phyloP scores from a whole-genome alignment of 2,113 vertebrate species.

The Hippotragus niger region DNA sequence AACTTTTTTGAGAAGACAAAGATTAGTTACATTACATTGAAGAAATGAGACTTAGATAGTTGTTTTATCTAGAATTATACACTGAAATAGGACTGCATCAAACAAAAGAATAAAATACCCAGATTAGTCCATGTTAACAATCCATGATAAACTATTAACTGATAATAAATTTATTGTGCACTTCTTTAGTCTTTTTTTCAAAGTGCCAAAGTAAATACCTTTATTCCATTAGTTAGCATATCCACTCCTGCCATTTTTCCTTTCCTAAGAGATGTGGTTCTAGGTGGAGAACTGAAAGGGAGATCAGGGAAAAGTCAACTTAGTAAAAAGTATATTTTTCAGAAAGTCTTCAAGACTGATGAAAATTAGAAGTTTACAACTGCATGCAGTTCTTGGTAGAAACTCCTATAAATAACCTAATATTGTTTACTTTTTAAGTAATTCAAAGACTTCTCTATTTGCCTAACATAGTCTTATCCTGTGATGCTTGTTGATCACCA shows the following conservation, averaged over 20 bases:
- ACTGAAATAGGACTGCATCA: neutral
- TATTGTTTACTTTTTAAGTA: constrained; percentile 15
- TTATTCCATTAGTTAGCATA: neutral
- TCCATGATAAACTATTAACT: neutral
- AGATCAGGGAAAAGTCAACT: neutral
- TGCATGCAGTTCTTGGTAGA: neutral
- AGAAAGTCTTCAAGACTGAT: constrained; percentile 17
- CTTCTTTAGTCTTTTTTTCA: constrained; percentile 25
- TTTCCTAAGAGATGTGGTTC: neutral
- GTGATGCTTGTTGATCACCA: neutral
- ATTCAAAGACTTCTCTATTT: constrained; percentile 20
- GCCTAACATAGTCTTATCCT: neutral
- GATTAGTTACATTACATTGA: constrained; percentile 6
- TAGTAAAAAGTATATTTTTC: neutral
- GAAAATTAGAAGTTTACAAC: neutral
- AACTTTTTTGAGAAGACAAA: constrained; percentile 14
- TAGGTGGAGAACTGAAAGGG: neutral
- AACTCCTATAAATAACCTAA: neutral
- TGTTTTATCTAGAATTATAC: neutral
- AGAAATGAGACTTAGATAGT: neutral
- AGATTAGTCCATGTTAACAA: neutral
- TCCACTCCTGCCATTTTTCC: neutral
- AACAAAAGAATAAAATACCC: constrained; percentile 20
- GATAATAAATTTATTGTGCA: constrained; percentile 12
- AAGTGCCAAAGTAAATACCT: neutral